phyloP scores from a whole-genome alignment of 1,140 invertebrate species.

The Pollicipes pollicipes region DNA sequence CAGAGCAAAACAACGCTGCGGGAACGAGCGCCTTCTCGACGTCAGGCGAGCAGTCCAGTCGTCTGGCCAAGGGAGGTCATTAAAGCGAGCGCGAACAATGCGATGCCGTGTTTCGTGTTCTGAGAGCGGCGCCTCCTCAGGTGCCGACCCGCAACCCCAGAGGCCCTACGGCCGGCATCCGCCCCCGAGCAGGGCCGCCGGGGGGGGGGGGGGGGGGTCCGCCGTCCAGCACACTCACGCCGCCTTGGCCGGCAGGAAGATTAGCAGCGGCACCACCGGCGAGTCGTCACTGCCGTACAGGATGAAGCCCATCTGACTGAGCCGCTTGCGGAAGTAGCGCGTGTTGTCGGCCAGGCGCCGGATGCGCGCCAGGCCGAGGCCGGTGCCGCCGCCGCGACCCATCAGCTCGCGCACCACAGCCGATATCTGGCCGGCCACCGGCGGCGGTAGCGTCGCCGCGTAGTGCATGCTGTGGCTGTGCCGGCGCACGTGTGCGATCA shows the following conservation, averaged over 20 bases:
- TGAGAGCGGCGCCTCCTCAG: no score
- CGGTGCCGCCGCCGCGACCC: neutral
- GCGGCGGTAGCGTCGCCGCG: slow-evolving; percentile 72
- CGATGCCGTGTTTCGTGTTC: neutral
- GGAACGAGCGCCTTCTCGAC: no score
- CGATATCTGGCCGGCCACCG: slow-evolving; percentile 69
- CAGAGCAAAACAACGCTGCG: no score
- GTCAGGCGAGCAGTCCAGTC: no score
- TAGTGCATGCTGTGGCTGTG: slow-evolving; percentile 74
- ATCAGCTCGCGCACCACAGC: neutral
- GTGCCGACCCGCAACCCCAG: no score
- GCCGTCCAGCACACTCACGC: slow-evolving; percentile 74
- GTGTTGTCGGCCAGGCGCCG: slow-evolving; percentile 35
- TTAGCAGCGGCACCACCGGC: slow-evolving; percentile 39
- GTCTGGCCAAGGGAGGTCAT: no score
- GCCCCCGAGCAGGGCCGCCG: slow-evolving; percentile 82
- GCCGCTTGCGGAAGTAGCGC: slow-evolving; percentile 35
- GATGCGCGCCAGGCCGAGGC: slow-evolving; percentile 25
- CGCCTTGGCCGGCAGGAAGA: slow-evolving; percentile 41
- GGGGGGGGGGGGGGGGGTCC: slow-evolving; percentile 91
- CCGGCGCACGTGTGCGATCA: slow-evolving; percentile 61
- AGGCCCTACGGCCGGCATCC: slow-evolving; percentile 87
- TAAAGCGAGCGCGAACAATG: neutral
- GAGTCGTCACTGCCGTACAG: slow-evolving; percentile 41
- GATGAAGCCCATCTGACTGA: slow-evolving; percentile 41